These are phyloP conservation scores for Thamnaconus septentrionalis DNA, from an alignment of 2,113 vertebrate genomes.

Conservation along the genomic window DNA sequence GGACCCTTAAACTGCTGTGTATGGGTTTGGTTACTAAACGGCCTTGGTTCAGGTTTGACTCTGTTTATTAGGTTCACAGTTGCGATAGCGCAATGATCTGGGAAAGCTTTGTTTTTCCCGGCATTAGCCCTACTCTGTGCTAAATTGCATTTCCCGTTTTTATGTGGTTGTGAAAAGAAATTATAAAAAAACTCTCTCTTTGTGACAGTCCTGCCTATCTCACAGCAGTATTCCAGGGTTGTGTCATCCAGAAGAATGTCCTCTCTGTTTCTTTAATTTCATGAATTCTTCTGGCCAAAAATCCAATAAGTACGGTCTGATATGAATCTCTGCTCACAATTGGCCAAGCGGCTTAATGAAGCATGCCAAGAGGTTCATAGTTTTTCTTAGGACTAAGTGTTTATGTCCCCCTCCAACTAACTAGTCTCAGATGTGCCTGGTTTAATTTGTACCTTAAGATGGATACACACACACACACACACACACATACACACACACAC, in stretches of 20 bases:
- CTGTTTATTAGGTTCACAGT: slow-evolving; percentile 27
- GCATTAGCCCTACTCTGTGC: neutral
- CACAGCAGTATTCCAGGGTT: slow-evolving; percentile 16
- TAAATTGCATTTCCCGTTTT: slow-evolving; percentile 23
- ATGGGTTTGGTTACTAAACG: slow-evolving; percentile 16
- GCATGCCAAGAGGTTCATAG: slow-evolving; percentile 44
- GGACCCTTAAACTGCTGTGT: slow-evolving; percentile 2
- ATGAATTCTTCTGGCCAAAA: slow-evolving; percentile 47
- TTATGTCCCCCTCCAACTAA: slow-evolving; percentile 46
- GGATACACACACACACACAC: slow-evolving; percentile 28
- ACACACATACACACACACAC: slow-evolving; percentile 15
- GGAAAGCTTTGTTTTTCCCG: slow-evolving; percentile 28
- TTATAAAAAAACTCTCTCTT: slow-evolving; percentile 6
- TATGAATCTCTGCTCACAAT: slow-evolving; percentile 55
- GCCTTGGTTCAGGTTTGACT: neutral
- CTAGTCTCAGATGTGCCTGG: slow-evolving; percentile 56
- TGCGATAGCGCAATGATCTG: slow-evolving; percentile 5
- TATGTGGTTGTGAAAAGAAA: slow-evolving; percentile 15
- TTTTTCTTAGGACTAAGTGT: slow-evolving; percentile 18
- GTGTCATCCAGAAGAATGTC: slow-evolving; percentile 40
- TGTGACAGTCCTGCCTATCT: too few species aligned
- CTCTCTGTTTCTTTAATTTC: slow-evolving; percentile 35
- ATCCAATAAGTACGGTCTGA: slow-evolving; percentile 42
- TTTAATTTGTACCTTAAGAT: slow-evolving; percentile 45
- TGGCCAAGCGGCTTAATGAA: slow-evolving; percentile 52